Evolutionary conservation across 2,797 vertebrate genomes (phyloP), one percentile per base, ranked within the genome.

Genomic region (Taeniopygia guttata): DNA sequence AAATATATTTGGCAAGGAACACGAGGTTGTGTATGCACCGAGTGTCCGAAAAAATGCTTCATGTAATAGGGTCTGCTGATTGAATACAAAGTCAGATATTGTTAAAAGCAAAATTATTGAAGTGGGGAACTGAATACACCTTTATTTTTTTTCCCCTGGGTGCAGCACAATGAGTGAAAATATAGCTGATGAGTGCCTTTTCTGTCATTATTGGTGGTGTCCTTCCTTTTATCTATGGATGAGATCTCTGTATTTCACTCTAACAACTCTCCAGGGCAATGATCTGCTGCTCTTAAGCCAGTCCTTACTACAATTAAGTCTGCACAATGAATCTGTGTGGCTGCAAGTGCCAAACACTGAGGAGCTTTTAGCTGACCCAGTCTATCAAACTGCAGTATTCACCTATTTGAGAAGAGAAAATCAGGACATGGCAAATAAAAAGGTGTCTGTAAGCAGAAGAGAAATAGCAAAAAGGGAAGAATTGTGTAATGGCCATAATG

Each of bases 271-370:
- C 63, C 32, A 63, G 43, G 76, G 83, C 29, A 70, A 70, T 90
- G 55, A 84, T 90, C 85, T 60, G 38, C 73, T 90, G 73, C 91
- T 90, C 49, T 94, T 82, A 84, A 91, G 46, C 34, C 42, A 87
- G 70, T 51, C 54, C 45, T 93, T 91, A 36, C 60, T 48, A 52
- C 62, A 90, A 84, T 77, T 88, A 86, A 84, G 51, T 62, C 70
- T 86, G 32, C 48, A 63, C 48, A 59, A 34, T 3, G 9, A 82
- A 77, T 56, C 63, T 60, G 11, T 25, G 56, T 60, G 60, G 21
- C 77, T 90, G 48, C 2, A 8, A 46, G 63, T 32, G 36, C 32
- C 5, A 2, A 86, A 60, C 49, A 16, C 27, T 29, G 80, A 79
- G 52, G 38, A 84, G 77, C 74, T 91, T 87, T 90, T 86, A 91